phyloP scores from a whole-genome alignment of 1,140 invertebrate genomes.

The Mamestra configurata region DNA sequence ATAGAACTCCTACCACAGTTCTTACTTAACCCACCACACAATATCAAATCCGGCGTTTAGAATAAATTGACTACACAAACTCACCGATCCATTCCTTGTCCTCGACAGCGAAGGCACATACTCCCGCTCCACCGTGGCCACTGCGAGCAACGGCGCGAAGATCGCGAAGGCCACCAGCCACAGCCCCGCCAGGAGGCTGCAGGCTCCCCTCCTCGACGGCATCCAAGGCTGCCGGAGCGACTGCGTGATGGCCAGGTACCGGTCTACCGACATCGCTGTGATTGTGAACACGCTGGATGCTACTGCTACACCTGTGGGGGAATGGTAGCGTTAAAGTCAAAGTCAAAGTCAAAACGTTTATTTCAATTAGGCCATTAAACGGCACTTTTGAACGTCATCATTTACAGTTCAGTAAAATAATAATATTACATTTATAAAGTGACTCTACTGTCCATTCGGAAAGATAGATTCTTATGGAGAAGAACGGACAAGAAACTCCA shows the following conservation, averaged over 20 bases:
- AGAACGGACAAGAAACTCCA: no score
- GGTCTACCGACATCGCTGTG: slow-evolving; percentile 93
- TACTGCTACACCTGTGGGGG: slow-evolving; percentile 91
- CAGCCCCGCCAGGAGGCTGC: slow-evolving; percentile 89
- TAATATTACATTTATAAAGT: no score
- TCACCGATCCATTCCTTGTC: slow-evolving; percentile 77
- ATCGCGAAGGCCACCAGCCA: slow-evolving; percentile 91
- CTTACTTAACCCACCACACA: no score
- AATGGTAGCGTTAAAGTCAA: background rate
- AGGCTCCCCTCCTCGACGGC: slow-evolving; percentile 90
- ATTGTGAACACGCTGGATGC: slow-evolving; percentile 94
- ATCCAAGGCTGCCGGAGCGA: slow-evolving; percentile 91
- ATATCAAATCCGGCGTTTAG: no score
- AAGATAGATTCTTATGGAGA: no score
- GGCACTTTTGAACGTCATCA: no score
- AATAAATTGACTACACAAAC: slow-evolving; percentile 45
- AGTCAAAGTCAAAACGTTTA: no score
- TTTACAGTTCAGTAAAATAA: no score
- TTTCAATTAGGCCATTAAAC: no score
- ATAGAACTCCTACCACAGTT: no score
- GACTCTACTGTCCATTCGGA: no score
- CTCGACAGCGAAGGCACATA: slow-evolving; percentile 74
- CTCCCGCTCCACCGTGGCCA: slow-evolving; percentile 84
- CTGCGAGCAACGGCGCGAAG: slow-evolving; percentile 90
- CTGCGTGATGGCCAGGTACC: slow-evolving; percentile 92